Conservation (phyloP, 2,113 vertebrate species). For the Oceanodroma tethys region DNA sequence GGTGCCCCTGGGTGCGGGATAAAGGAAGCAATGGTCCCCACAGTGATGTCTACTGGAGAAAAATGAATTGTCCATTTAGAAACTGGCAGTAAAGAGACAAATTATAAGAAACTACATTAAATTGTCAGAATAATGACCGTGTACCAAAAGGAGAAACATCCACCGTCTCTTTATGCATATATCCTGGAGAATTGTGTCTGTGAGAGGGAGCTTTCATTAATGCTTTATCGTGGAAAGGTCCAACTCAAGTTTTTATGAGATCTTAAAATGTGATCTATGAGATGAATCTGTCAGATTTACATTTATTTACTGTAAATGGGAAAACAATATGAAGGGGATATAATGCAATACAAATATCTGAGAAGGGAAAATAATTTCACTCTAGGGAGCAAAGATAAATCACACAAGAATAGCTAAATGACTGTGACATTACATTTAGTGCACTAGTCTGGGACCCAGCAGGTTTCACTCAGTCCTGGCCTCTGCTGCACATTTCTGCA, state of each 20-base stretch:
- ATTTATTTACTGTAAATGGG: conserved; percentile 8
- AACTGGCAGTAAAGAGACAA: not conserved
- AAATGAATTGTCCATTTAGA: not conserved
- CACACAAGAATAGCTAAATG: not conserved
- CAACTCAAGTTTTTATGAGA: not conserved
- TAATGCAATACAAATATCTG: not conserved
- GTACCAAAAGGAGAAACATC: not conserved
- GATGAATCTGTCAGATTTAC: not conserved
- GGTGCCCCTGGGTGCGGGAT: not conserved
- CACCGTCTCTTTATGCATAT: not conserved
- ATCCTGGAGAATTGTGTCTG: not conserved
- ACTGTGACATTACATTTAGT: not conserved
- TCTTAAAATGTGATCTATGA: not conserved
- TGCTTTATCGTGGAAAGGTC: not conserved
- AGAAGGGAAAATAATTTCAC: not conserved
- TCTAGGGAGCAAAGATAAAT: not conserved
- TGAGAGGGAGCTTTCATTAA: not conserved
- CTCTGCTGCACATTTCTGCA: not conserved
- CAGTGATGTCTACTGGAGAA: not conserved
- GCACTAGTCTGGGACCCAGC: not conserved
- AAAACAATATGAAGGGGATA: not conserved
- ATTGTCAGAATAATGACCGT: not conserved
- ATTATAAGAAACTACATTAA: not conserved
- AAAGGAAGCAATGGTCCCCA: not conserved
- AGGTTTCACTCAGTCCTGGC: not conserved